Percentiles rank a stretch among this genome's conserved stretches.
Evolutionary conservation across 2,797 vertebrate genomes (phyloP).

Genomic region (Mormyrops boulengeri): DNA sequence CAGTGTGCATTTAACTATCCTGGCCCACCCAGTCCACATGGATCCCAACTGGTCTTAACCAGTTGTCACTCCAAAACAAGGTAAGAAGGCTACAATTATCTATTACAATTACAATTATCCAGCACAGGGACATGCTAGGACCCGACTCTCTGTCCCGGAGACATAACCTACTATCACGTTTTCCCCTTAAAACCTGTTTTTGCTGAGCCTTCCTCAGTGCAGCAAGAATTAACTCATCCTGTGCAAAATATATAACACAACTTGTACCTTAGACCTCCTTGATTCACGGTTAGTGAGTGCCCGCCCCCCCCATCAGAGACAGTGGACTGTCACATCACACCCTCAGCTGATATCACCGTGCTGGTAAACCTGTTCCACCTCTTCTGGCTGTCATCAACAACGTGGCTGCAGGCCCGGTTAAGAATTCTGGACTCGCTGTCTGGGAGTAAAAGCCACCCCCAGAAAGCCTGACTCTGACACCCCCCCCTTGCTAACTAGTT

Average conservation of each 20-base stretch:
- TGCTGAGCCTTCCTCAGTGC: not conserved
- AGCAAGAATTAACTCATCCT: not conserved
- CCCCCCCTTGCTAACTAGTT: not conserved
- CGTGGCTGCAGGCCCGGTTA: not conserved
- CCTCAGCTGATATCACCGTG: not conserved
- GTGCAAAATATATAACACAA: not conserved
- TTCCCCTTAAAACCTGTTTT: not conserved
- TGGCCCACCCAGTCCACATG: not conserved
- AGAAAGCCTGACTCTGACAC: not conserved
- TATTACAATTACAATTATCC: not conserved
- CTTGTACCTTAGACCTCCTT: not conserved
- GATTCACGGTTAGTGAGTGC: not conserved
- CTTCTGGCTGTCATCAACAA: not conserved
- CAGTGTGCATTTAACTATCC: not conserved
- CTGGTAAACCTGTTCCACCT: not conserved
- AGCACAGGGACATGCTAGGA: not conserved
- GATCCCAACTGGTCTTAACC: not conserved
- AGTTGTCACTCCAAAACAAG: not conserved
- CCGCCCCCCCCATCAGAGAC: not conserved
- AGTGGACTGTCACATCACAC: not conserved
- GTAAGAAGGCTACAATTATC: not conserved
- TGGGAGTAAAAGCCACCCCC: not conserved
- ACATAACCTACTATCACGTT: not conserved
- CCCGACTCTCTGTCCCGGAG: not conserved
- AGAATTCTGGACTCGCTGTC: not conserved